These are phyloP conservation scores for Erannis defoliaria DNA, from an alignment of 2,888 invertebrate species.

Conservation along the genomic window DNA sequence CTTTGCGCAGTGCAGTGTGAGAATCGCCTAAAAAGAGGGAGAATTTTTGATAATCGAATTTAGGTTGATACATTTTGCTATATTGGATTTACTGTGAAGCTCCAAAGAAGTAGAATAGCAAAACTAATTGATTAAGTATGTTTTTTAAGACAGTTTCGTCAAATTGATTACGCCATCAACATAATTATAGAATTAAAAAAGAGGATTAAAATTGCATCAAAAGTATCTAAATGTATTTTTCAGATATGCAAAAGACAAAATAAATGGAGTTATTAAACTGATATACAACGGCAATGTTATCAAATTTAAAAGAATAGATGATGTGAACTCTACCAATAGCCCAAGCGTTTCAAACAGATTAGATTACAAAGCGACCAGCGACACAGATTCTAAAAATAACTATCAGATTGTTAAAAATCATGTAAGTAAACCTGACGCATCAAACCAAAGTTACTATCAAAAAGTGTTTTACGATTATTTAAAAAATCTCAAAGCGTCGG, in stretches of 20 bases:
- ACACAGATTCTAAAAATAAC: conserved; percentile 2
- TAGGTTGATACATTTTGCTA: no score
- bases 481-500: conserved; percentile 40
- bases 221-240: conserved; percentile 44
- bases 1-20: no score
- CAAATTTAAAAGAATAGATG: conserved; percentile 50
- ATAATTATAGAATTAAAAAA: no score
- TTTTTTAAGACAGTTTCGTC: no score
- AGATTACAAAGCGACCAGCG: conserved; percentile 5
- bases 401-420: not conserved
- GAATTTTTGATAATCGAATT: no score
- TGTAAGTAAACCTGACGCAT: conserved; percentile 21
- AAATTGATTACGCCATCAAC: no score
- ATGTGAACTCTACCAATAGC: not conserved
- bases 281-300: conserved; percentile 70
- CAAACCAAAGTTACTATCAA: conserved; percentile 50
- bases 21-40: no score
- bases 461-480: conserved; percentile 58
- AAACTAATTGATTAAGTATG: no score
- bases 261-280: conserved; percentile 66
- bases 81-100: no score
- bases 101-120: no score
- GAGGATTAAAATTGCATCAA: no score
- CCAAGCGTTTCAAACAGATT: conserved; percentile 6
- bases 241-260: conserved; percentile 58